A percentile compares a stretch with the other conserved stretches of the same genome.
These are phyloP conservation scores for Elaphurus davidianus DNA, from an alignment of 2,113 vertebrate species.

Conservation along the genomic window DNA sequence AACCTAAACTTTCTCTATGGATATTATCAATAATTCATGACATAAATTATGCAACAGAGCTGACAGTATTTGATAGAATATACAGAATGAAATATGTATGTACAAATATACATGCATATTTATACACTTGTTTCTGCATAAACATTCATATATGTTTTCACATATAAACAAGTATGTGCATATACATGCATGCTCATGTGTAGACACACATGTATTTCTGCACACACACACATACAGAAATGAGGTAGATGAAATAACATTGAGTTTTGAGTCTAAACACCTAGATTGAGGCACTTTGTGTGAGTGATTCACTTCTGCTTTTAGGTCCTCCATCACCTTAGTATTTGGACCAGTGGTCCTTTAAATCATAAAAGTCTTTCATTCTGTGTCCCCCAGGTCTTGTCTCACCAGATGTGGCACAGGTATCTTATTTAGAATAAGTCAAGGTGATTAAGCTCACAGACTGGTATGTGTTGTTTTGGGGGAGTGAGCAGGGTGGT, in stretches of 20 bases:
- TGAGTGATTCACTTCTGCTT: neutral
- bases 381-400: neutral
- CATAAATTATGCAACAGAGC: slow-evolving; percentile 58
- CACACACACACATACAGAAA: neutral
- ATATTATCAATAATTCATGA: slow-evolving; percentile 62
- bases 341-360: neutral
- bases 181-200: neutral
- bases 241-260: neutral
- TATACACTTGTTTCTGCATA: neutral
- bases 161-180: neutral
- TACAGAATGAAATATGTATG: neutral
- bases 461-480: neutral
- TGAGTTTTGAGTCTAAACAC: too few species aligned
- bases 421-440: neutral
- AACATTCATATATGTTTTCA: neutral
- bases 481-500: neutral
- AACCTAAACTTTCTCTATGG: slow-evolving; percentile 51
- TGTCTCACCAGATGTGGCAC: neutral
- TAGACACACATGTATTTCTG: neutral
- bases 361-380: neutral
- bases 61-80: slow-evolving; percentile 18
- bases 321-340: neutral
- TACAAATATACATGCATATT: neutral
- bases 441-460: neutral
- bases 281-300: neutral